phyloP scores from a whole-genome alignment of 2,888 invertebrate genomes.

The Patella pellucida region DNA sequence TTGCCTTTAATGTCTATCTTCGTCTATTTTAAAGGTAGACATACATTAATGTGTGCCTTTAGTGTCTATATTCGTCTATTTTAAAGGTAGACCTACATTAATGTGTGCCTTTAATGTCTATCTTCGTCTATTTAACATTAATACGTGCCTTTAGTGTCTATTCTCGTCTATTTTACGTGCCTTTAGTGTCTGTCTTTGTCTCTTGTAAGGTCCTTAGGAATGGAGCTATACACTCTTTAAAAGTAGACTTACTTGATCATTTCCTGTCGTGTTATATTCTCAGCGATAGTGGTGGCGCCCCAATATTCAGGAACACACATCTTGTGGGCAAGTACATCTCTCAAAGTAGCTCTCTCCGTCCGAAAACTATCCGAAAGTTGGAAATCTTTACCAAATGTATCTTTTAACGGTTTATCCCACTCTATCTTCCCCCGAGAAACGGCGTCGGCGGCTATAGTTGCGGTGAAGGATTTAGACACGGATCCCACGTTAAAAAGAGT shows the following conservation, averaged over 20 bases:
- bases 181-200: too few species aligned
- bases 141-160: too few species aligned
- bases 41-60: too few species aligned
- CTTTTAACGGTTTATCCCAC: slow-evolving; percentile 21
- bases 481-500: slow-evolving; percentile 22
- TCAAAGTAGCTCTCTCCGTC: slow-evolving; percentile 13
- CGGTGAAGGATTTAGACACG: slow-evolving; percentile 18
- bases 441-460: slow-evolving; percentile 22
- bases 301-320: slow-evolving; percentile 17
- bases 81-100: too few species aligned
- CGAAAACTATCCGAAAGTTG: slow-evolving; percentile 21
- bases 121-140: too few species aligned
- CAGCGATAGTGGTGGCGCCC: slow-evolving; percentile 12
- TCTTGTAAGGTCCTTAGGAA: too few species aligned
- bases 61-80: too few species aligned
- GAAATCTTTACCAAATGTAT: slow-evolving; percentile 14
- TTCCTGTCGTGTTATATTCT: slow-evolving; percentile 16
- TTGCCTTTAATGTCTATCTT: too few species aligned
- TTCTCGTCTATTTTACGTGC: too few species aligned
- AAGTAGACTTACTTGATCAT: slow-evolving; percentile 18
- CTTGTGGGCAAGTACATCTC: slow-evolving; percentile 19
- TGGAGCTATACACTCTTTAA: too few species aligned
- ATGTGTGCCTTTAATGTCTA: too few species aligned
- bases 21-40: too few species aligned
- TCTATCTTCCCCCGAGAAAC: slow-evolving; percentile 17